Evolutionary conservation across 2,888 invertebrate species (phyloP).

Genomic region (Drosophila anomalipes): DNA sequence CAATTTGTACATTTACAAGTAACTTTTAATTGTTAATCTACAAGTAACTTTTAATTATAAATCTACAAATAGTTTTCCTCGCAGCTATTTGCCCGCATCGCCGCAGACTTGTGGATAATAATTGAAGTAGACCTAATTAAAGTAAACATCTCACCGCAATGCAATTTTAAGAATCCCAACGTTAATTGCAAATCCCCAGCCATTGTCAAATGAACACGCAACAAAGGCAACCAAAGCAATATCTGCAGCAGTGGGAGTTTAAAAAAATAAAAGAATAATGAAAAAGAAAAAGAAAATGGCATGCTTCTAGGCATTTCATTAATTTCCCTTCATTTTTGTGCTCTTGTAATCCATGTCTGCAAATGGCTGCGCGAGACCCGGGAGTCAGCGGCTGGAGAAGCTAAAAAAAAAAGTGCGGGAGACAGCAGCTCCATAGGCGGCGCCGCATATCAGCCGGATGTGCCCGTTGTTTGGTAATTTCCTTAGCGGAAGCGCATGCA

Average conservation of each 20-base stretch:
- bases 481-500: constrained; percentile 76
- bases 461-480: constrained; percentile 78
- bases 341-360: constrained; percentile 46
- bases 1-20: neutral
- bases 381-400: constrained; percentile 4
- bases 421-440: constrained; percentile 63
- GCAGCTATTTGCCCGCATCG: constrained; percentile 1
- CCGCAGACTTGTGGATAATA: neutral
- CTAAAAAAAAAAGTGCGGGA: constrained; percentile 6
- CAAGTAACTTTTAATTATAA: neutral
- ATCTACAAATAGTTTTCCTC: neutral
- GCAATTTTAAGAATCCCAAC: neutral
- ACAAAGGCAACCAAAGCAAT: constrained; percentile 13
- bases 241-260: neutral
- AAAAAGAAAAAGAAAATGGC: constrained; percentile 39
- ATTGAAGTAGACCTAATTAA: constrained; percentile 33
- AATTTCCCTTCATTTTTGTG: constrained; percentile 63
- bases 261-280: constrained; percentile 3
- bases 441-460: constrained; percentile 74
- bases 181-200: constrained; percentile 9
- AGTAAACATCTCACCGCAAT: constrained; percentile 21
- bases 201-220: constrained; percentile 30
- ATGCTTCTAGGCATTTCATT: constrained; percentile 73
- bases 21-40: neutral
- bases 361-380: constrained; percentile 28